Percentiles rank a stretch among this genome's conserved stretches.
phyloP scores from a whole-genome alignment of 1,140 invertebrate species.

The Heliconius hermathena region DNA sequence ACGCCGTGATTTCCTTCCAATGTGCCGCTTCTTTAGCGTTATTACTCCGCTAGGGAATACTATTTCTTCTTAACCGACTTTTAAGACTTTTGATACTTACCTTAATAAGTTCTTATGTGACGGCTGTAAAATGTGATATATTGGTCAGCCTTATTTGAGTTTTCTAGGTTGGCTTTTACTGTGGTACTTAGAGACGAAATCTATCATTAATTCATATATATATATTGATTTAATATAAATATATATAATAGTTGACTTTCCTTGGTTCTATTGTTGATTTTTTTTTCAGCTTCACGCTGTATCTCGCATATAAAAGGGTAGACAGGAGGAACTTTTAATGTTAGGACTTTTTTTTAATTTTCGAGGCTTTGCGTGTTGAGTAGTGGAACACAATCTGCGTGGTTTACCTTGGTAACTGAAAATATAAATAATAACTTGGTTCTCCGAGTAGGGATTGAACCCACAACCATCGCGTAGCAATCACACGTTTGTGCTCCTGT shows the following conservation, averaged over 20 bases:
- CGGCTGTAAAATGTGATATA: constrained; percentile 9
- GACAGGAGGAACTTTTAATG: background rate
- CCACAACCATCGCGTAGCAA: too few species aligned
- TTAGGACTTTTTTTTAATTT: background rate
- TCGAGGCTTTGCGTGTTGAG: background rate
- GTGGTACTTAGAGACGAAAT: background rate
- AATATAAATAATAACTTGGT: too few species aligned
- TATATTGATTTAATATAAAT: too few species aligned
- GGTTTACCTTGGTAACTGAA: background rate
- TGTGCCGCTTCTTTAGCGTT: constrained; percentile 42
- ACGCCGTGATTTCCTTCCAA: constrained; percentile 45
- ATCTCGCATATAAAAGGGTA: too few species aligned
- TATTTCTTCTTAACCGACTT: constrained; percentile 43
- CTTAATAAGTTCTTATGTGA: constrained; percentile 14
- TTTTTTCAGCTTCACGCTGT: too few species aligned
- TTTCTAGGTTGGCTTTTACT: background rate
- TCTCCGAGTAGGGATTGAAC: too few species aligned
- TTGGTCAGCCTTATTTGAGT: background rate
- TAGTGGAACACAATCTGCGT: background rate
- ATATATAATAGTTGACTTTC: too few species aligned
- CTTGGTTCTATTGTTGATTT: background rate
- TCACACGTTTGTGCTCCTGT: too few species aligned
- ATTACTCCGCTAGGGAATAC: constrained; percentile 41
- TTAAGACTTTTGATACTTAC: constrained; percentile 21
- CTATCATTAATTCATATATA: too few species aligned